Evolutionary conservation across 2,797 vertebrate genomes (phyloP), one percentile per base, ranked within the genome.

Genomic region (Choloepus didactylus): DNA sequence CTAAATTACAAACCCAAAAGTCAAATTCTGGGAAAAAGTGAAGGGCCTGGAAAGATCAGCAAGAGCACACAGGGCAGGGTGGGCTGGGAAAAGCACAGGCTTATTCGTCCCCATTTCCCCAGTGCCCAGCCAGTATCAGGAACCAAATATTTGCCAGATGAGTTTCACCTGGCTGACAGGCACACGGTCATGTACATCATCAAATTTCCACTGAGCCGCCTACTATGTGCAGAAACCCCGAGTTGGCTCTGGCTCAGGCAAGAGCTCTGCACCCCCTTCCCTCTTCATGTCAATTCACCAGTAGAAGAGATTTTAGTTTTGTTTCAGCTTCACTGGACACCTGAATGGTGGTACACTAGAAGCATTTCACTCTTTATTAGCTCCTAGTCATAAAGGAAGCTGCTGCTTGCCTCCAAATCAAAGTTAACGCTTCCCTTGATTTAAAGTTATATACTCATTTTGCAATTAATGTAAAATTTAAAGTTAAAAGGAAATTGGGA

Each of bases 381-480:
- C 72, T 86, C 31, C 64, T 79, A 81, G 41, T 90, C 76, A 72
- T 8, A 29, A 85, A 81, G 14, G 35, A 91, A 81, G 82, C 18
- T 59, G 54, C 16, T 67, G 77, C 70, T 85, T 73, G 73, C 35
- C 93, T 95, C 94, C 80, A 72, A 72, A 91, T 79, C 67, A 86
- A 51, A 88, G 80, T 60, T 12, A 60, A 23, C 64, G 54, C 38
- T 23, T 79, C 16, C 60, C 38, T 10, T 54, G 18, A 94, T 46
- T 87, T 69, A 66, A 76, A 84, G 27, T 73, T 66, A 87, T 7
- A 66, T 0, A 49, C 89, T 49, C 56, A 72, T 69, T 88, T 85
- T 73, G 69, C 59, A 41, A 73, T 87, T 72, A 73, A 81, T 70
- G 72, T 79, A 93, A 96, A 92, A 82, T 29, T 67, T 72, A 92